phyloP scores from a whole-genome alignment of 2,113 vertebrate species.

The Telmatochromis sp. region DNA sequence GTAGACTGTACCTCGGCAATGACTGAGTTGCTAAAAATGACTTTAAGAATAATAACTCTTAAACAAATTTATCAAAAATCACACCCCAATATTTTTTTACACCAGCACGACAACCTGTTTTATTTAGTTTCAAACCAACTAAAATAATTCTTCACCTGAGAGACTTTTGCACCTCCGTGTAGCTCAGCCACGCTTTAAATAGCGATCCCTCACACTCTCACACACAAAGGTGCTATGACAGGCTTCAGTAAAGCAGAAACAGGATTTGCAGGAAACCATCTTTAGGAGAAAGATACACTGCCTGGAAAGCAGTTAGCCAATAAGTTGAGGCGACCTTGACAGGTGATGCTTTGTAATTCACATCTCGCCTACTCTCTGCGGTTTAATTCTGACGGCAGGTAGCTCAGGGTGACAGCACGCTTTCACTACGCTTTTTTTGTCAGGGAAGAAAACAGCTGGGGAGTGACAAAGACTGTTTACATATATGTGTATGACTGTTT shows the following conservation, averaged over 20 bases:
- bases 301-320: not conserved
- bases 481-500: not conserved
- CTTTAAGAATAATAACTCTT: accelerated
- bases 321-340: conserved; percentile 20
- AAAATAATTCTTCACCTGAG: not conserved
- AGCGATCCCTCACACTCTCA: not conserved
- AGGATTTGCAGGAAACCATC: not conserved
- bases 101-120: not conserved
- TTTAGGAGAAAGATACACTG: not conserved
- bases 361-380: not conserved
- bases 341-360: not conserved
- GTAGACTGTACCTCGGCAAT: not conserved
- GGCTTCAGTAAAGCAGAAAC: not conserved
- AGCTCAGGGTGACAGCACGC: not conserved
- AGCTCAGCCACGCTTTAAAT: not conserved
- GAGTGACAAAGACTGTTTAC: not conserved
- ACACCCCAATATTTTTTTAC: not conserved
- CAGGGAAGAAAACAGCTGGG: not conserved
- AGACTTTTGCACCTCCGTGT: not conserved
- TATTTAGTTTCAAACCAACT: not conserved
- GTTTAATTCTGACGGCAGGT: not conserved
- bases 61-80: not conserved
- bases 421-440: not conserved
- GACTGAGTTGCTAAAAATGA: not conserved
- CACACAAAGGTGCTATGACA: not conserved